Conservation (phyloP, 1,140 invertebrate genomes). For the Conus betulinus region DNA sequence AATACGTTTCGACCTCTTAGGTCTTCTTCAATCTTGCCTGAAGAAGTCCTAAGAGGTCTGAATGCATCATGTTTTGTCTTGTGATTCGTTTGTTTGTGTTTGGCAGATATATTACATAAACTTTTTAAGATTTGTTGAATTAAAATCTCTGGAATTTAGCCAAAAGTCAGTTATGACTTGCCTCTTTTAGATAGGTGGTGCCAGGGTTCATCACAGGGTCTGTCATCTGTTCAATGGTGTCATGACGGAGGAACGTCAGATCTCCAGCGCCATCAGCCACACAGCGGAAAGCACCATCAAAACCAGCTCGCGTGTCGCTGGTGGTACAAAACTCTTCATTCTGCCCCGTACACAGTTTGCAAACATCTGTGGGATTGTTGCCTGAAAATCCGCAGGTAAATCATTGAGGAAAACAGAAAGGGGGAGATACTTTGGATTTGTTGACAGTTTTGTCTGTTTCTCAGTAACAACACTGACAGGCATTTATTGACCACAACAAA, state of each 20-base stretch:
- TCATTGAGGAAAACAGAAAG: constrained; percentile 9
- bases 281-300: constrained; percentile 89
- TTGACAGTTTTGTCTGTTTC: neutral
- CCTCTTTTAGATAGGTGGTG: constrained; percentile 31
- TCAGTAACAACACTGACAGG: neutral
- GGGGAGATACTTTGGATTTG: neutral
- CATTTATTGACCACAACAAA: no score
- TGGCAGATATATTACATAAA: no score
- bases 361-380: constrained; percentile 88
- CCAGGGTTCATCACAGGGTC: constrained; percentile 1
- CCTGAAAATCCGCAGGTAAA: constrained; percentile 74
- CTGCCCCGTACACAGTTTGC: constrained; percentile 87
- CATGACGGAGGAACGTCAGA: constrained; percentile 89
- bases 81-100: no score
- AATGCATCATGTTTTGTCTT: no score
- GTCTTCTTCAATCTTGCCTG: no score
- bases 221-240: constrained; percentile 79
- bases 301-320: constrained; percentile 92
- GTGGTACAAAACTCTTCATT: constrained; percentile 84
- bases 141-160: no score
- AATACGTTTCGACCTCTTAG: no score
- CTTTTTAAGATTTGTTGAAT: no score
- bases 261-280: constrained; percentile 86
- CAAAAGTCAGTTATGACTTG: neutral
- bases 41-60: no score